These are phyloP conservation scores for Balaeniceps rex DNA, from an alignment of 2,113 vertebrate genomes.

Conservation along the genomic window DNA sequence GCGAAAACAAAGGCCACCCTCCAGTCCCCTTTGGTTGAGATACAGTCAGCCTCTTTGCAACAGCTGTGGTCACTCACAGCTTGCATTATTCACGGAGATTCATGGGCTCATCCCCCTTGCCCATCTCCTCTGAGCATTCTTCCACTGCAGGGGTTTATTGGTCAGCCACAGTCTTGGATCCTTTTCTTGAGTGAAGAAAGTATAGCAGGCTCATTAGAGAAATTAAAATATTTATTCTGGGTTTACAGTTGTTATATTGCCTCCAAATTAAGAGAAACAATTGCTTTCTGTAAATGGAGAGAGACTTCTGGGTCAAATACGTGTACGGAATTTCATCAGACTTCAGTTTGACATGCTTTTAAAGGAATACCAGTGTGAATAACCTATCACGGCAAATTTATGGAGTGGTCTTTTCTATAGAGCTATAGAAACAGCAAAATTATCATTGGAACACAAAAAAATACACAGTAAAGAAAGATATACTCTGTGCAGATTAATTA, in stretches of 20 bases:
- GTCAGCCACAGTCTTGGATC: not conserved
- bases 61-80: not conserved
- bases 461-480: not conserved
- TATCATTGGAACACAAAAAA: not conserved
- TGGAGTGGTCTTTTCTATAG: not conserved
- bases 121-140: not conserved
- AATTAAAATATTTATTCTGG: not conserved
- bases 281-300: not conserved
- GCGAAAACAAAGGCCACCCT: not conserved
- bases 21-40: not conserved
- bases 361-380: not conserved
- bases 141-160: not conserved
- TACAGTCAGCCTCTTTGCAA: not conserved
- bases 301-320: not conserved
- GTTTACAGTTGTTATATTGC: not conserved
- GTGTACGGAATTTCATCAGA: fast-evolving
- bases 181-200: not conserved
- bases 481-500: not conserved
- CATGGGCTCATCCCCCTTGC: not conserved
- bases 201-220: not conserved
- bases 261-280: not conserved
- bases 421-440: not conserved
- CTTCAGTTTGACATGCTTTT: not conserved
- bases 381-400: not conserved
- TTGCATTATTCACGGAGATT: fast-evolving